These are phyloP conservation scores for Peromyscus melanophrys DNA, from an alignment of 2,797 vertebrate species.

Conservation along the genomic window DNA sequence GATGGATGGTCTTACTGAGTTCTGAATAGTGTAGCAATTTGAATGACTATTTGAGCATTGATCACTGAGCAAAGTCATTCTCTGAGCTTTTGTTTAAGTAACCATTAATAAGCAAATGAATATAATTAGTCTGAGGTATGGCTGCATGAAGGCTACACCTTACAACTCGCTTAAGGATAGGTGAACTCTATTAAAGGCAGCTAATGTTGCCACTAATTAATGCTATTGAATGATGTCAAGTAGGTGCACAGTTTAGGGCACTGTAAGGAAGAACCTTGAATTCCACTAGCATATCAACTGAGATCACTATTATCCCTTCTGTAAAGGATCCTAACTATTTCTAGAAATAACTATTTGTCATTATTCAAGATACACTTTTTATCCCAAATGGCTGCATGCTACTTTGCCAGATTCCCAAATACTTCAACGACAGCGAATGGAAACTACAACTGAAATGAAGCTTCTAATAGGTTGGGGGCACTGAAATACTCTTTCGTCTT, in stretches of 20 bases:
- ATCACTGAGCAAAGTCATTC: not conserved
- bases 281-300: not conserved
- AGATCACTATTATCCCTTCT: not conserved
- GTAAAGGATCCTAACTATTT: conserved; percentile 25
- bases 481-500: conserved; percentile 25
- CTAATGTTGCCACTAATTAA: conserved; percentile 15
- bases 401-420: conserved; percentile 17
- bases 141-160: not conserved
- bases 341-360: conserved; percentile 45
- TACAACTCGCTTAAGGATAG: not conserved
- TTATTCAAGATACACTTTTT: conserved; percentile 48
- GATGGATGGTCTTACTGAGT: not conserved
- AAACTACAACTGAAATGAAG: not conserved
- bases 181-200: not conserved
- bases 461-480: not conserved
- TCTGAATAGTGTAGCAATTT: not conserved
- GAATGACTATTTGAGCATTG: not conserved
- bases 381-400: conserved; percentile 33
- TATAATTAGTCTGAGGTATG: not conserved
- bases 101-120: conserved; percentile 21
- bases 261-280: not conserved
- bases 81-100: conserved; percentile 2
- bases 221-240: not conserved
- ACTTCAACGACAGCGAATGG: not conserved
- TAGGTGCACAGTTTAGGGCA: not conserved